Conservation (phyloP, 2,797 vertebrate genomes). For the Antennarius maculatus region DNA sequence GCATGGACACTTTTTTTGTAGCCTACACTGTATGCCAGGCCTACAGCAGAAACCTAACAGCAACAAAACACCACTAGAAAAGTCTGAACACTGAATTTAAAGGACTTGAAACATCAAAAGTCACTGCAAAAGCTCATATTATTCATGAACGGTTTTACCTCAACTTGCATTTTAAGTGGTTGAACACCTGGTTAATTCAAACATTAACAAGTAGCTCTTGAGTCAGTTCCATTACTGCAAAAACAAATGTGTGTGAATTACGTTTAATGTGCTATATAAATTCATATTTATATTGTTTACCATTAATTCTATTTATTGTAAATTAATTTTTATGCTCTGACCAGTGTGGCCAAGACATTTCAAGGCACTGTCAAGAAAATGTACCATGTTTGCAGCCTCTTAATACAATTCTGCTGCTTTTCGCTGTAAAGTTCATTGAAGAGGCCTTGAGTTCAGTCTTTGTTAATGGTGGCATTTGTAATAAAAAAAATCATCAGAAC, state of each 20-base stretch:
- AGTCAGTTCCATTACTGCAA: conserved; percentile 33
- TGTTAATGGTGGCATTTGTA: conserved; percentile 88
- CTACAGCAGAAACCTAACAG: not conserved
- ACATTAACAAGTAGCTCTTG: conserved; percentile 8
- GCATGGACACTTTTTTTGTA: conserved; percentile 60
- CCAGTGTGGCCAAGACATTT: conserved; percentile 37
- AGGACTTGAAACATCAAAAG: conserved; percentile 40
- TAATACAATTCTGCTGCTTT: conserved; percentile 55
- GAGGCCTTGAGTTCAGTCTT: conserved; percentile 80
- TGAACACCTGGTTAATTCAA: conserved; percentile 28
- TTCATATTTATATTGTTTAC: conserved; percentile 76
- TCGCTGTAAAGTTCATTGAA: conserved; percentile 61
- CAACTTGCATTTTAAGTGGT: conserved; percentile 39
- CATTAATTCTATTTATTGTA: conserved; percentile 83
- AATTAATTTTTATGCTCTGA: conserved; percentile 68
- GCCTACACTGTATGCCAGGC: conserved; percentile 19
- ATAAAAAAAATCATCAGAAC: conserved; percentile 66
- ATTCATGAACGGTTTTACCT: conserved; percentile 59
- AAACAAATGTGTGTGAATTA: conserved; percentile 51
- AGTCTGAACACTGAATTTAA: conserved; percentile 28
- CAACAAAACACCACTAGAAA: not conserved
- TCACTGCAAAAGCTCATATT: conserved; percentile 30
- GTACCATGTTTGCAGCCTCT: conserved; percentile 51
- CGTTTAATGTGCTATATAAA: conserved; percentile 70
- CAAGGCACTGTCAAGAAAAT: conserved; percentile 32